Evolutionary conservation across 2,888 invertebrate genomes (phyloP).

Genomic region (Platynereis dumerilii): DNA sequence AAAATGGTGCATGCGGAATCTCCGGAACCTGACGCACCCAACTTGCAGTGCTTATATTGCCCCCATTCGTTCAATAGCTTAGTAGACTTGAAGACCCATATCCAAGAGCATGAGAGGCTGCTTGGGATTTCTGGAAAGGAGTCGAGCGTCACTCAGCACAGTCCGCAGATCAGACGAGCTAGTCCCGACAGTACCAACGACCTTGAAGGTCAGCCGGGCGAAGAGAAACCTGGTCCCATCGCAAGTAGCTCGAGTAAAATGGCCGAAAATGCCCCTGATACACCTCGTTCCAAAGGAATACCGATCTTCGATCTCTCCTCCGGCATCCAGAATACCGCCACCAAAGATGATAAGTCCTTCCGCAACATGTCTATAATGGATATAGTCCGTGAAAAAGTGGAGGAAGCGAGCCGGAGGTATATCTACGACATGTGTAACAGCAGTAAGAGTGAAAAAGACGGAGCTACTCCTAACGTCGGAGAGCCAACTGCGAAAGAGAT

Average conservation of each 20-base stretch:
- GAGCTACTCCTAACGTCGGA: too few relatives aligned
- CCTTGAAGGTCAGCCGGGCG: neutral
- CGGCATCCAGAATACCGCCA: neutral
- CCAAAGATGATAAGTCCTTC: neutral
- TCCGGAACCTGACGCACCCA: neutral
- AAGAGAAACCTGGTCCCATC: neutral
- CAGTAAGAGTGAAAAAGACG: too few relatives aligned
- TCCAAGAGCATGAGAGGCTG: constrained; percentile 15
- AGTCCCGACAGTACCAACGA: constrained; percentile 24
- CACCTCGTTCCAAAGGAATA: neutral
- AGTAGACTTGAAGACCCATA: constrained; percentile 2
- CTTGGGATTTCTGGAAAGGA: constrained; percentile 6
- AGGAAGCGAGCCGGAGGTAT: constrained; percentile 2
- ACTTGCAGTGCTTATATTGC: constrained; percentile 15
- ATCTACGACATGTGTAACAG: neutral
- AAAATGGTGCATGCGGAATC: constrained; percentile 15
- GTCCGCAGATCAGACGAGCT: constrained; percentile 7
- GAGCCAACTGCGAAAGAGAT: too few relatives aligned
- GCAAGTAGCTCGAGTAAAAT: neutral
- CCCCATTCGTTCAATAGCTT: constrained; percentile 13
- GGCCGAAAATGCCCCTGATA: neutral
- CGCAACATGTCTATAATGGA: constrained; percentile 1
- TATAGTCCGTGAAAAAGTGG: constrained; percentile 3
- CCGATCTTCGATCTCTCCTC: neutral
- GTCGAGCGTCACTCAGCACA: neutral